phyloP scores from a whole-genome alignment of 2,113 vertebrate genomes.

The Labeo catla region DNA sequence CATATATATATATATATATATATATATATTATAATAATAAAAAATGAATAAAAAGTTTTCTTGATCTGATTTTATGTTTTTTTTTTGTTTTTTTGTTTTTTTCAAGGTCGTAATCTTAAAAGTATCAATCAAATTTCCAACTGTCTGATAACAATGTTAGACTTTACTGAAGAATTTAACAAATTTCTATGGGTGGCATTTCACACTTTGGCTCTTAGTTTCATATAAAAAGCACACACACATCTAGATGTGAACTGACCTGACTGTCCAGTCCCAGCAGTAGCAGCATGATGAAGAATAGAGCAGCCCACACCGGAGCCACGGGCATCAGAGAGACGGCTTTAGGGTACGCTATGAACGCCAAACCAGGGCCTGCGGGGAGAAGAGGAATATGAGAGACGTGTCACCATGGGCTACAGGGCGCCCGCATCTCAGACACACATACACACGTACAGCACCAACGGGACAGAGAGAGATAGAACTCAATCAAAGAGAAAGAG shows the following conservation, averaged over 20 bases:
- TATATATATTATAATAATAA: no score
- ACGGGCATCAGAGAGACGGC: conserved; percentile 82
- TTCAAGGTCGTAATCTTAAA: background rate
- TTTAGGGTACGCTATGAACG: conserved; percentile 82
- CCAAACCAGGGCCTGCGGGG: conserved; percentile 78
- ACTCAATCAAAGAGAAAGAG: conserved; percentile 20
- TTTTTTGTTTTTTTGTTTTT: no score
- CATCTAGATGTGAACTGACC: conserved; percentile 61
- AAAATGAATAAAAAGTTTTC: no score
- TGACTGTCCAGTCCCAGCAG: conserved; percentile 82
- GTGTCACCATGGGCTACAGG: conserved; percentile 32
- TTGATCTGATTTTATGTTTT: no score
- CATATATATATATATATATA: no score
- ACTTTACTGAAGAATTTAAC: background rate
- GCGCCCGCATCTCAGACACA: conserved; percentile 49
- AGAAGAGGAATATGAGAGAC: conserved; percentile 46
- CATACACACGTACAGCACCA: conserved; percentile 55
- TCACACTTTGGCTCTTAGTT: background rate
- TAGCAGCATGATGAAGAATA: conserved; percentile 85
- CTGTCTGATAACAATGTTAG: background rate
- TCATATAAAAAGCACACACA: background rate
- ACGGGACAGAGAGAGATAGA: conserved; percentile 51
- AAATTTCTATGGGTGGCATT: background rate
- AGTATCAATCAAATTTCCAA: no score
- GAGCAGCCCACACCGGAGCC: conserved; percentile 80